A percentile compares a stretch with the other conserved stretches of the same genome.
Conservation (phyloP, 2,113 vertebrate genomes). For the Nycticebus coucang region DNA sequence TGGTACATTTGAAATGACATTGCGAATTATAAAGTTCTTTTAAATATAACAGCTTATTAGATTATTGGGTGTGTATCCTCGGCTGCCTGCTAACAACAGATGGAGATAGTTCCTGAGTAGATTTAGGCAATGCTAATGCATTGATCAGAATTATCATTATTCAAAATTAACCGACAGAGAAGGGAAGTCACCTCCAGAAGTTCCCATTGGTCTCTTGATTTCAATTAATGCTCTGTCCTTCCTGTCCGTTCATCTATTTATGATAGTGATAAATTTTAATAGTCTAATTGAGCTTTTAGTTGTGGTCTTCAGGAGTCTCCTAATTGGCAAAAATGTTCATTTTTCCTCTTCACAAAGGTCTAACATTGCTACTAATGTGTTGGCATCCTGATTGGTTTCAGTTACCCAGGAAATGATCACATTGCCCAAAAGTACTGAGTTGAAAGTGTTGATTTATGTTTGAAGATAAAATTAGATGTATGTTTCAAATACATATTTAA, state of each 20-base stretch:
- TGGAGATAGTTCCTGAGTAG: background rate
- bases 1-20: background rate
- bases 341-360: background rate
- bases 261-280: background rate
- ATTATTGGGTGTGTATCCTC: background rate
- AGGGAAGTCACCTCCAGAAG: background rate
- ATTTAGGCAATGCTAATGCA: background rate
- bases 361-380: background rate
- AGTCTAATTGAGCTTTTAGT: conserved; percentile 11
- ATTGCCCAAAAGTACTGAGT: background rate
- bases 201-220: background rate
- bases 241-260: background rate
- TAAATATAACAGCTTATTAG: background rate
- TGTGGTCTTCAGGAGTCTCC: background rate
- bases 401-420: background rate
- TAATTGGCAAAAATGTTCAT: background rate
- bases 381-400: background rate
- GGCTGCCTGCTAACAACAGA: background rate
- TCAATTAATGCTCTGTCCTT: background rate
- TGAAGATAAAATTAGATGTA: background rate
- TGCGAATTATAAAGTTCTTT: background rate
- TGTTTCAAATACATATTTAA: background rate
- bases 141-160: background rate
- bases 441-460: background rate
- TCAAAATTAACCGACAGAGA: background rate